Evolutionary conservation across 2,888 invertebrate species (phyloP).

Genomic region (Seladonia tumulorum): DNA sequence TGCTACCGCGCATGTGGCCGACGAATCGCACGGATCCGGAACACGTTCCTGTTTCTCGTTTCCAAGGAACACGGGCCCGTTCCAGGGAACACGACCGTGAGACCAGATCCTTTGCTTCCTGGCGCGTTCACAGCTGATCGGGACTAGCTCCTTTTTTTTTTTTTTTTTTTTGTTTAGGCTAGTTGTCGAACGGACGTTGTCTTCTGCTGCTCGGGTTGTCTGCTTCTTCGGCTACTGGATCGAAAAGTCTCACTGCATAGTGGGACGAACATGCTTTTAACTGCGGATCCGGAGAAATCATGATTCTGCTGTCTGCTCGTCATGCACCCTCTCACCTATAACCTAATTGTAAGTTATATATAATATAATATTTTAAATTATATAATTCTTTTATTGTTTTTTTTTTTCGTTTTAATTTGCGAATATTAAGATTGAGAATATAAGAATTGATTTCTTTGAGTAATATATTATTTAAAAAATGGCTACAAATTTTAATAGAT

Average conservation of each 20-base stretch:
- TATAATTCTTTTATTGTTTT: too few relatives aligned
- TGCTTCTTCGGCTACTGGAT: neutral
- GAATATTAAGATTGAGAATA: too few relatives aligned
- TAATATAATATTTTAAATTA: too few relatives aligned
- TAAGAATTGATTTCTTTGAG: too few relatives aligned
- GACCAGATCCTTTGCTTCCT: slow-evolving; percentile 10
- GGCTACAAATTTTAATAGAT: too few relatives aligned
- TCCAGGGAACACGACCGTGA: neutral
- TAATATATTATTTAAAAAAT: too few relatives aligned
- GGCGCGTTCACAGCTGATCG: neutral
- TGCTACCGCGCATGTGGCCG: slow-evolving; percentile 34
- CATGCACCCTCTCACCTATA: too few relatives aligned
- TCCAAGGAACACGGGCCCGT: slow-evolving; percentile 13
- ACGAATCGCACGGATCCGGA: slow-evolving; percentile 39
- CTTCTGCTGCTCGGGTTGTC: neutral
- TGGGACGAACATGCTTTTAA: too few relatives aligned
- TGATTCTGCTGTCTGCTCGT: too few relatives aligned
- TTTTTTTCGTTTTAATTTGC: too few relatives aligned
- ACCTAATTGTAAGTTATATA: too few relatives aligned
- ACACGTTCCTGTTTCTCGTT: slow-evolving; percentile 23
- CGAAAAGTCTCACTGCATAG: neutral
- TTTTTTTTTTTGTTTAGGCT: neutral
- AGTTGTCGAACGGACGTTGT: neutral
- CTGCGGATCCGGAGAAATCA: too few relatives aligned
- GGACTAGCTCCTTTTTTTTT: neutral